Evolutionary conservation across 2,797 vertebrate species (phyloP).

Genomic region (Dendrocincla tyrannina): DNA sequence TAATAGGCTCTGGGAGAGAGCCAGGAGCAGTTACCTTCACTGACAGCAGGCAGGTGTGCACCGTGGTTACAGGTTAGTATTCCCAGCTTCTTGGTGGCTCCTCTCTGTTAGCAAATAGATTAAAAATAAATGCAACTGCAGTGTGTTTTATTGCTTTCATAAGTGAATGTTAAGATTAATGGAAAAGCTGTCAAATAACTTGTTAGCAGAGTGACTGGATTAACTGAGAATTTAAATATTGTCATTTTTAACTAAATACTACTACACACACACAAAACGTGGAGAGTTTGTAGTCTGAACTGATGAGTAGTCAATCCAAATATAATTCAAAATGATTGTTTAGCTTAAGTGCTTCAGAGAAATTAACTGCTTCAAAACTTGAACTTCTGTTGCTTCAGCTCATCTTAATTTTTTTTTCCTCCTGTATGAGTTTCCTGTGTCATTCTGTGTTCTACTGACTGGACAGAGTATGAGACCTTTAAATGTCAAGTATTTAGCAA

Average conservation of each 20-base stretch:
- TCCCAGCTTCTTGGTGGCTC: background rate
- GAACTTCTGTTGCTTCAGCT: background rate
- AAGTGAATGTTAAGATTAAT: background rate
- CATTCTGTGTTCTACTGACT: constrained; percentile 22
- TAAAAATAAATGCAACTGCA: background rate
- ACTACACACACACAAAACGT: background rate
- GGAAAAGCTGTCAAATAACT: background rate
- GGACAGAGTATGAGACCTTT: constrained; percentile 18
- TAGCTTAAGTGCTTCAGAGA: background rate
- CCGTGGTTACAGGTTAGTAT: background rate
- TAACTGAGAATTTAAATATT: background rate
- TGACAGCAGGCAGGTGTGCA: background rate
- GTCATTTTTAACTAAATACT: background rate
- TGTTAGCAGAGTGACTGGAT: background rate
- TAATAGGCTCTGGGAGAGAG: constrained; percentile 26
- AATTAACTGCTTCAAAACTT: background rate
- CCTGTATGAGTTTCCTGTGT: background rate
- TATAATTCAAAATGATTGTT: background rate
- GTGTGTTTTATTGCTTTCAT: background rate
- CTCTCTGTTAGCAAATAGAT: background rate
- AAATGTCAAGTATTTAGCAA: constrained; percentile 38
- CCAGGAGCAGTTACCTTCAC: background rate
- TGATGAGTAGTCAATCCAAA: background rate
- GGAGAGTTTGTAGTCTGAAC: background rate
- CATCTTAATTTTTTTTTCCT: background rate